A percentile compares a stretch with the other conserved stretches of the same genome.
Conservation (phyloP, 2,113 vertebrate species). For the Trichechus manatus region DNA sequence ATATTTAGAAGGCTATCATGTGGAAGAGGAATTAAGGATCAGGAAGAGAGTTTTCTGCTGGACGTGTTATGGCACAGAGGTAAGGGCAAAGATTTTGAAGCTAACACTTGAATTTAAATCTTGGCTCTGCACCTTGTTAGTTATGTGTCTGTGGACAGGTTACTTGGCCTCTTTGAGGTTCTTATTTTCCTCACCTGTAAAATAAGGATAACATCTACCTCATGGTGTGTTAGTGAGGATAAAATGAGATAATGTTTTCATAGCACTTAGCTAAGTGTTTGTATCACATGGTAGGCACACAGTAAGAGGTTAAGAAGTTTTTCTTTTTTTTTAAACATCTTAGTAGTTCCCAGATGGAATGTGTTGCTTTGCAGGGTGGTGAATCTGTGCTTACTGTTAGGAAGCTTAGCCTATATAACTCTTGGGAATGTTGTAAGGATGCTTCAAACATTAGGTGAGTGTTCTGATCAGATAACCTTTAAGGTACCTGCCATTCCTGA, state of each 20-base stretch:
- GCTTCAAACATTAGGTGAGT: neutral
- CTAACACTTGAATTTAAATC: neutral
- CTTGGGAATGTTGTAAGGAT: neutral
- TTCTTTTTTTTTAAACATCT: neutral
- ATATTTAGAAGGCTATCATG: slow-evolving; percentile 72
- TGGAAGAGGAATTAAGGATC: neutral
- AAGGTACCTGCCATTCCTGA: neutral
- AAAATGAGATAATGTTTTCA: neutral
- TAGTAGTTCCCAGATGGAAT: neutral
- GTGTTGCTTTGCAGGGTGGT: neutral
- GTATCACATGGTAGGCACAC: neutral
- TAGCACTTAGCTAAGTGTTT: neutral
- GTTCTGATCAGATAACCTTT: neutral
- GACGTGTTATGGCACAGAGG: neutral
- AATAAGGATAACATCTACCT: neutral
- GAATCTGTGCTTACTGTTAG: neutral
- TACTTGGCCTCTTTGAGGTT: neutral
- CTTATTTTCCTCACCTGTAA: neutral
- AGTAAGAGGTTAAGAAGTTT: neutral
- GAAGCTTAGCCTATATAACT: neutral
- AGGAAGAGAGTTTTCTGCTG: neutral
- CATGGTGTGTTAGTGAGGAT: neutral
- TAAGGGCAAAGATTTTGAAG: neutral
- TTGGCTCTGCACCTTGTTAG: neutral
- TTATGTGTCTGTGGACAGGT: neutral